Conservation (phyloP, 92 coral and sea anemone species). For the Paragorgia papillata region DNA sequence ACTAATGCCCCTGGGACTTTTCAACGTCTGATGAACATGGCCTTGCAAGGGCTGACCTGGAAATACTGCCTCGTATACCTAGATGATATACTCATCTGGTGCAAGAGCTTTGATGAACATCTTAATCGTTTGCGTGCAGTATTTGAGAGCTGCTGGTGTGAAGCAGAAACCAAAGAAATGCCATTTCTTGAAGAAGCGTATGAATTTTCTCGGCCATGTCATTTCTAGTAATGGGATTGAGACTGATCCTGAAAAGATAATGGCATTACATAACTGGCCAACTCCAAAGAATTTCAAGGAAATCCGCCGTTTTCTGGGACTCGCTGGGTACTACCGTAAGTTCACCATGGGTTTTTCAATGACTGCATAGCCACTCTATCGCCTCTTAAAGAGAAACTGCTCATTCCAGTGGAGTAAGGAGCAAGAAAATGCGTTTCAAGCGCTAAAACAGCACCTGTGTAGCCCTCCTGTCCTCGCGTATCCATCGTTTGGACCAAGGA, state of each 20-base stretch:
- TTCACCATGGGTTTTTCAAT: conserved; percentile 37
- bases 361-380: conserved; percentile 46
- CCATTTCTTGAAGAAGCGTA: conserved; percentile 47
- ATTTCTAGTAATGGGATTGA: conserved; percentile 44
- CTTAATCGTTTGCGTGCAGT: too few relatives aligned
- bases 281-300: conserved; percentile 20
- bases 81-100: conserved; percentile 48
- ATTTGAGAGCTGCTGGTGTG: conserved; percentile 45
- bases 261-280: conserved; percentile 44
- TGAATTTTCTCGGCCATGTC: conserved; percentile 55
- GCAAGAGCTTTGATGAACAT: too few relatives aligned
- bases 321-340: conserved; percentile 45
- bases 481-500: too few relatives aligned
- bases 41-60: conserved; percentile 40
- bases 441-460: conserved; percentile 26
- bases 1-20: conserved; percentile 52
- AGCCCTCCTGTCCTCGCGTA: conserved; percentile 40
- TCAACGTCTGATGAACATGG: conserved; percentile 53
- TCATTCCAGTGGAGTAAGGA: conserved; percentile 51
- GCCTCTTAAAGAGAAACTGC: conserved; percentile 24
- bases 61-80: conserved; percentile 49
- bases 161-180: conserved; percentile 54
- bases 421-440: conserved; percentile 43
- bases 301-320: conserved; percentile 47
- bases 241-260: conserved; percentile 52